These are phyloP conservation scores for Hippopotamyrus pictus DNA, from an alignment of 2,797 vertebrate genomes.

Conservation along the genomic window DNA sequence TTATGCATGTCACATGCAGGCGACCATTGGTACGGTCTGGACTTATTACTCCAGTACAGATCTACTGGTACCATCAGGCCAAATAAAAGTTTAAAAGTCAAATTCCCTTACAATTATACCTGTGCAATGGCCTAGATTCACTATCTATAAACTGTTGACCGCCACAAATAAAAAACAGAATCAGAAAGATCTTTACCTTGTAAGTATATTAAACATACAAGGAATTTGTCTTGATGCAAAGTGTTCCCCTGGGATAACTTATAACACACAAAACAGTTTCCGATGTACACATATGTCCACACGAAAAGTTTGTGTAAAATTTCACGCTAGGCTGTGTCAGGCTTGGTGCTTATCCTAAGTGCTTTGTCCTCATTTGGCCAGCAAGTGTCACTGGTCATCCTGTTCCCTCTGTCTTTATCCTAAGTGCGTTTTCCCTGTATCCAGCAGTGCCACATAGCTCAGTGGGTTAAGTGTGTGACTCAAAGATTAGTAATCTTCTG, in stretches of 20 bases:
- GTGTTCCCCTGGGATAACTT: background rate
- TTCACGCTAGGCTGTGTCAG: background rate
- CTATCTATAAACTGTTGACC: background rate
- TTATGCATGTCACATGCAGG: background rate
- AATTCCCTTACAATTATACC: background rate
- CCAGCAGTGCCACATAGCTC: background rate
- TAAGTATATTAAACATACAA: background rate
- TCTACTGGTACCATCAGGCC: background rate
- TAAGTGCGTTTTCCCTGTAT: background rate
- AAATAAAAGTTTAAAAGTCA: background rate
- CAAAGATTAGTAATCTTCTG: background rate
- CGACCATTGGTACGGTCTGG: background rate
- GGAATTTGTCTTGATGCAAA: background rate
- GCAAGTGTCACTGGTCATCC: background rate
- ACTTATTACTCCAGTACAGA: background rate
- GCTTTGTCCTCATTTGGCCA: background rate
- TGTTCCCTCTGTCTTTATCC: background rate
- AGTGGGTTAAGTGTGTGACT: background rate
- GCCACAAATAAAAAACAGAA: background rate
- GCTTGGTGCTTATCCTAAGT: background rate
- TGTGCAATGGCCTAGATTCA: background rate
- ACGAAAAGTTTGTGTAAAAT: background rate
- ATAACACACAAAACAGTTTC: background rate
- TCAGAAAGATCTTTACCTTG: background rate
- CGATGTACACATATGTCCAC: background rate